A percentile compares a stretch with the other conserved stretches of the same genome.
Evolutionary conservation across 2,888 invertebrate genomes (phyloP).

Genomic region (Elaeidobius kamerunicus): DNA sequence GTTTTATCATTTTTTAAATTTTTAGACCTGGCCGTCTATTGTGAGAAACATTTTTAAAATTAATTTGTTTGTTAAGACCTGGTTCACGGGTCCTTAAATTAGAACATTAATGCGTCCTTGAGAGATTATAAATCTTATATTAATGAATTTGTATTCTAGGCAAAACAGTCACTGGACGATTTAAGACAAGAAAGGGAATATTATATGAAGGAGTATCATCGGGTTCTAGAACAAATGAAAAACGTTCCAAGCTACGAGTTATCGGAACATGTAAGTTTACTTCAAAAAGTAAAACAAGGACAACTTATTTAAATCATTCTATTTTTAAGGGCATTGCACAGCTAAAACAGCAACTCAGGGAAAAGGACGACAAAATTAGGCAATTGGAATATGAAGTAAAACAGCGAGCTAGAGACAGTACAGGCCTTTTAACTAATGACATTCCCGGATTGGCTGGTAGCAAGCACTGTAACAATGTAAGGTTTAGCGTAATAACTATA

Average conservation of each 20-base stretch:
- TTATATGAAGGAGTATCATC: constrained; percentile 52
- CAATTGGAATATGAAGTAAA: constrained; percentile 50
- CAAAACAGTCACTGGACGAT: constrained; percentile 36
- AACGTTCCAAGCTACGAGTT: constrained; percentile 40
- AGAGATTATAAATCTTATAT: neutral
- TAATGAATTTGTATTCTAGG: constrained; percentile 30
- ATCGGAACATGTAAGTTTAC: constrained; percentile 44
- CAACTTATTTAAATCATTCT: too few relatives aligned
- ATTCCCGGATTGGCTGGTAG: constrained; percentile 35
- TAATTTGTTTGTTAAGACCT: neutral
- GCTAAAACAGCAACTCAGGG: constrained; percentile 43
- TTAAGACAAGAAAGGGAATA: constrained; percentile 51
- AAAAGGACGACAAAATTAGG: constrained; percentile 48
- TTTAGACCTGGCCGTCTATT: neutral
- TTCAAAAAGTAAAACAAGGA: too few relatives aligned
- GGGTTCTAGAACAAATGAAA: constrained; percentile 47
- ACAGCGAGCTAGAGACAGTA: constrained; percentile 49
- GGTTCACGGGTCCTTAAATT: too few relatives aligned
- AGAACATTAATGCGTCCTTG: too few relatives aligned
- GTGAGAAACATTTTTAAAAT: neutral
- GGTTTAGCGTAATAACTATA: too few relatives aligned
- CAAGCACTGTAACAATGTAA: constrained; percentile 18
- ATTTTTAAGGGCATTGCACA: constrained; percentile 24
- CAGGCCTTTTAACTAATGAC: constrained; percentile 45
- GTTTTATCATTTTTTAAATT: constrained; percentile 3